Evolutionary conservation across 2,797 vertebrate genomes (phyloP).

Genomic region (Lepilemur septentrionalis): DNA sequence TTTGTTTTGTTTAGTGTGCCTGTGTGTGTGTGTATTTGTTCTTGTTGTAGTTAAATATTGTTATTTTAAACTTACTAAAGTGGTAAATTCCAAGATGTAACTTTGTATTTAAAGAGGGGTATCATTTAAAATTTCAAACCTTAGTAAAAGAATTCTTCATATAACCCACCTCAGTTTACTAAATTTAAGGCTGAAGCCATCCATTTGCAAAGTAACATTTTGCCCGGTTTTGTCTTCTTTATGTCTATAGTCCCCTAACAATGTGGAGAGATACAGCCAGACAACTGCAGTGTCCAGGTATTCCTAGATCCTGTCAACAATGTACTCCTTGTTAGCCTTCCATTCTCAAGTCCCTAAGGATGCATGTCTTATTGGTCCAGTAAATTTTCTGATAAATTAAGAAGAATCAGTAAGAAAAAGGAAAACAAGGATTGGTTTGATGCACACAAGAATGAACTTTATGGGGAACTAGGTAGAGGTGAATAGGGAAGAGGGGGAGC

Average conservation of each 20-base stretch:
- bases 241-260: background rate
- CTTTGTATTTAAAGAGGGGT: background rate
- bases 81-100: background rate
- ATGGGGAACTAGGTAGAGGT: background rate
- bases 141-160: background rate
- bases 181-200: background rate
- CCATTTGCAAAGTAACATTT: background rate
- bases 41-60: background rate
- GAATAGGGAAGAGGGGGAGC: background rate
- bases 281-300: background rate
- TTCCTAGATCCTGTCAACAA: background rate
- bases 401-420: background rate
- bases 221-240: background rate
- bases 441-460: background rate
- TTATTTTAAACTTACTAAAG: background rate
- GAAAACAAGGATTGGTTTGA: background rate
- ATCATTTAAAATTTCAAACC: background rate
- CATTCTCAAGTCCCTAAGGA: background rate
- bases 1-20: background rate
- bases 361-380: background rate
- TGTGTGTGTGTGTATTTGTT: background rate
- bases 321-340: background rate
- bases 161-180: background rate
- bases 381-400: background rate
- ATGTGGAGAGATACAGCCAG: background rate